Evolutionary conservation across 2,113 vertebrate species (phyloP), one percentile per base, ranked within the genome.

Genomic region (Peromyscus californicus): DNA sequence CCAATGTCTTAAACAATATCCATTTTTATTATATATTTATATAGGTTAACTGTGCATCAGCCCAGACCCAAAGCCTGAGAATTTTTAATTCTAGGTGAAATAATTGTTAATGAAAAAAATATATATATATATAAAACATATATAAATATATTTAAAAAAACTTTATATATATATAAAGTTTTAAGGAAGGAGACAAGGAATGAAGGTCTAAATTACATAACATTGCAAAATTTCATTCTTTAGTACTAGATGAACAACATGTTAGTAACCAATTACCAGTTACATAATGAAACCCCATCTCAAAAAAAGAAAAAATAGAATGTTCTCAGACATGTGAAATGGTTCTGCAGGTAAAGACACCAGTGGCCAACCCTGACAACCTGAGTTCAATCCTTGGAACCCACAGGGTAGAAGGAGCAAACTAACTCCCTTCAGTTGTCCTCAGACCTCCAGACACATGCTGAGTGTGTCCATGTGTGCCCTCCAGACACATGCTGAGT

Each of bases 1-100:
- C 29, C 59, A 92, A 4, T 95, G 80, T 92, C 31, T 96, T 95
- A 80, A 92, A 59, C n/a, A 92, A 89, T 97, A 88, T 33, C 42
- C 17, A 42, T 92, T 36, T 91, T 92, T 79, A 87, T 80, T 26
- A 57, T 94, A 36, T 90, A 42, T 94, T 93, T 93, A 54, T 90
- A 24, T 95, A 31, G 31, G 57, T 76, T 70, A 84, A 93, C 83
- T 97, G 33, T 92, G 87, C 95, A n/a, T 96, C n/a, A 90, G 65
- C 16, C 39, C 86, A 67, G n/a, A 39, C 92, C 75, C 39, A 94
- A 79, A 95, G 10, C 39, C 57, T 94, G 85, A 94, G 91, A 94
- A 82, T 86, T 97, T 94, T 61, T 86, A 72, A 74, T 95, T 95
- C 39, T 36, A 95, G 36, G 21, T 95, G 11, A 67, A 92, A 4